These are phyloP conservation scores for Pseudopipra pipra DNA, from an alignment of 2,113 vertebrate species.

Conservation along the genomic window DNA sequence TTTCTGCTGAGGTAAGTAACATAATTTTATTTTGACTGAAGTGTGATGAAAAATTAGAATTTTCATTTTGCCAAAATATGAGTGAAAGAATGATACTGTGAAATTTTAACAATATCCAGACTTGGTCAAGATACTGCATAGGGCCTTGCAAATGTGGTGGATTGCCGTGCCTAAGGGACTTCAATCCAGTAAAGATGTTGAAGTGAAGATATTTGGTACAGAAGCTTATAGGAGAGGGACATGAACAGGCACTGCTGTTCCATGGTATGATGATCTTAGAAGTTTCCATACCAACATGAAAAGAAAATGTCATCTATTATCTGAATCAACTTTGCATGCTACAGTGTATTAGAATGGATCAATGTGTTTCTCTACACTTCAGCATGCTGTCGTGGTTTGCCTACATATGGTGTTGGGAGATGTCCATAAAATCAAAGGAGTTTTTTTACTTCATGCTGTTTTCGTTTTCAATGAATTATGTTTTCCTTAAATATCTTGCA, in stretches of 20 bases:
- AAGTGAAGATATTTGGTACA: background rate
- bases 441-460: background rate
- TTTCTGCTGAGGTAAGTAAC: background rate
- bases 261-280: background rate
- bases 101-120: background rate
- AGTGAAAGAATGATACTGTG: accelerated
- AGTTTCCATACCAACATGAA: background rate
- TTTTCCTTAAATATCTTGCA: background rate
- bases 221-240: accelerated
- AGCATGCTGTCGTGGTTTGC: background rate
- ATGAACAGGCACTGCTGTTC: background rate
- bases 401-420: background rate
- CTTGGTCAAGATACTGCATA: background rate
- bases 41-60: background rate
- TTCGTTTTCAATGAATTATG: background rate
- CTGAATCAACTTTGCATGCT: background rate
- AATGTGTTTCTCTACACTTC: background rate
- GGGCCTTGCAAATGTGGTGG: background rate
- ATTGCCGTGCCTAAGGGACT: background rate
- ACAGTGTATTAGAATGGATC: background rate
- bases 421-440: background rate
- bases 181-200: background rate
- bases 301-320: background rate
- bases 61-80: background rate
- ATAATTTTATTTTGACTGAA: background rate